phyloP scores from a whole-genome alignment of 2,113 vertebrate species.

The Epinephelus moara region DNA sequence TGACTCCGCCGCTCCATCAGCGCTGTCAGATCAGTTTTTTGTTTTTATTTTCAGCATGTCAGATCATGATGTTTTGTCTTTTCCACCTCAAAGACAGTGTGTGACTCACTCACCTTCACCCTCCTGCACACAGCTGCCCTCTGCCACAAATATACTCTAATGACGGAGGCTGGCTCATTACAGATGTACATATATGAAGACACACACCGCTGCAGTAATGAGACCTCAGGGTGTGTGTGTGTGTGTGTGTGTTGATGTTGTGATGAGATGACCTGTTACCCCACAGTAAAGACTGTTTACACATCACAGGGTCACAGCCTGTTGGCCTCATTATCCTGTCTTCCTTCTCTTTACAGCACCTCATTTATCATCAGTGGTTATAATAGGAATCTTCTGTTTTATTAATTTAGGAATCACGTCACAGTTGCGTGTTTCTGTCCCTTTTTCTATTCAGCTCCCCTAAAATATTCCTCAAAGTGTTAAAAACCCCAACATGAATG shows the following conservation, averaged over 20 bases:
- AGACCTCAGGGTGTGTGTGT: constrained; percentile 4
- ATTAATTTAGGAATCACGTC: neutral
- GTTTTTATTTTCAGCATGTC: too few species aligned
- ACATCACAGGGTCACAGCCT: neutral
- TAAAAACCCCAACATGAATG: neutral
- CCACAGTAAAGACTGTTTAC: neutral
- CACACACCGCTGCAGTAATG: constrained; percentile 12
- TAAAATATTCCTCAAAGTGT: neutral
- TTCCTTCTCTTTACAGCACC: neutral
- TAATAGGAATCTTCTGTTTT: neutral
- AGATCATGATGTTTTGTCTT: too few species aligned
- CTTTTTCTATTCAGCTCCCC: too few species aligned
- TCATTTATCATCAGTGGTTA: neutral
- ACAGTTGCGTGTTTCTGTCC: neutral
- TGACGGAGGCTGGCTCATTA: constrained; percentile 12
- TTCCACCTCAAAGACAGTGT: neutral
- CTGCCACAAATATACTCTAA: neutral
- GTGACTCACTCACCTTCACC: constrained; percentile 1
- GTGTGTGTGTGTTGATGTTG: neutral
- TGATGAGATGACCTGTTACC: constrained; percentile 10
- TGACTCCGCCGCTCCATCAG: too few species aligned
- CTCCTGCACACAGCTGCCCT: constrained; percentile 4
- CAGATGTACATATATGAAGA: constrained; percentile 7
- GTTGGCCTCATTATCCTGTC: neutral
- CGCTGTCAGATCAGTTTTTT: too few species aligned